Evolutionary conservation across 2,797 vertebrate genomes (phyloP).

Genomic region (Catostomus latipinnis): DNA sequence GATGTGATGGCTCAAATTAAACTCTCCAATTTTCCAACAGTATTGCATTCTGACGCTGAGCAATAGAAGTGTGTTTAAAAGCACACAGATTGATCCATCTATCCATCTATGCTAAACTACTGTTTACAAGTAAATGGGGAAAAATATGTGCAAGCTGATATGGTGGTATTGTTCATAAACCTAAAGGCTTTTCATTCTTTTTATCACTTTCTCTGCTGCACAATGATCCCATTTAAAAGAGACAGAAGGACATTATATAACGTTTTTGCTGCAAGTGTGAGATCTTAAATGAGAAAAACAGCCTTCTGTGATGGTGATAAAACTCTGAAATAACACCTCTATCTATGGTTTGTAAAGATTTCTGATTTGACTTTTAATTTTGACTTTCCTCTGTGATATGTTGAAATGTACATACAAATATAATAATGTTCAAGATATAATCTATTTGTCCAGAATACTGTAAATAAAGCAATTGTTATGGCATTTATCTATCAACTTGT

Average conservation of each 20-base stretch:
- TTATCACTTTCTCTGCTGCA: background rate
- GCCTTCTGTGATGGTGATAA: conserved; percentile 38
- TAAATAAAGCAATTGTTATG: background rate
- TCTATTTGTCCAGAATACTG: background rate
- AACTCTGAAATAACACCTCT: conserved; percentile 10
- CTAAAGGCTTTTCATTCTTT: conserved; percentile 8
- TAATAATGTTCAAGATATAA: background rate
- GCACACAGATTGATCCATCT: background rate
- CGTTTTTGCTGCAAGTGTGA: conserved; percentile 15
- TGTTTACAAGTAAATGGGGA: background rate
- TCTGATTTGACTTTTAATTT: background rate
- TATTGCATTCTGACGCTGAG: background rate
- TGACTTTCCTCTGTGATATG: background rate
- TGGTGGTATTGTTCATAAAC: background rate
- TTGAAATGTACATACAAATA: background rate
- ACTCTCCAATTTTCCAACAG: background rate
- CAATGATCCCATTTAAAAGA: background rate
- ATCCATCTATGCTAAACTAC: background rate
- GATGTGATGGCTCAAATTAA: conserved; percentile 1
- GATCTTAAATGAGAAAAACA: conserved; percentile 18
- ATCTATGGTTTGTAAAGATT: too few species aligned
- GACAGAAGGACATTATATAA: conserved; percentile 29
- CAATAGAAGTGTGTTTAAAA: background rate
- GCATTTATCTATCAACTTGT: background rate
- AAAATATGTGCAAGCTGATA: background rate